Evolutionary conservation across 1,140 invertebrate genomes (phyloP), one percentile per base, ranked within the genome.

Genomic region (Elysia chlorotica): DNA sequence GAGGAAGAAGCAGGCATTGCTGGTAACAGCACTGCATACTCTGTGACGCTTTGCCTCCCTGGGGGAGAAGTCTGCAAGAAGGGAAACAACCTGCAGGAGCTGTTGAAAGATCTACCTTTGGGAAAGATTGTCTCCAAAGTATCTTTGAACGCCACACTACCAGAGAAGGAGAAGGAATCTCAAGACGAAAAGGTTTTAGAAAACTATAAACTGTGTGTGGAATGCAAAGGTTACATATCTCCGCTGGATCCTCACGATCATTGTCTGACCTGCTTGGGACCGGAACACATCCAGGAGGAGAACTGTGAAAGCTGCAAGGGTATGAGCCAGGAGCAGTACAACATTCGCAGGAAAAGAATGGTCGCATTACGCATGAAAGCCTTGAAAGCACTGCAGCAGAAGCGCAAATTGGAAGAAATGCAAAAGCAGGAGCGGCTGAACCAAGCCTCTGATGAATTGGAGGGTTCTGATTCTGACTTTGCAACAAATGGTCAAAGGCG

Each of bases 291-390:
- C n/a, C 69, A 48, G 21, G 37, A 41, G 0, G 6, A 35, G 14
- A 35, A 62, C 25, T 71, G 69, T 63, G 57, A 62, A n/a, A 56
- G 63, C 53, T 71, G 69, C 25, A 30, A 38, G 23, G 56, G 57
- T 28, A 71, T 71, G 69, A 62, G 31, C 1, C 57, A 23, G 1
- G 69, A 71, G 37, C 69, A 71, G 69, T 53, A 62, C 14, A 62
- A 61, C 59, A 71, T 71, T 35, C 28, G 69, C 5, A 33, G 69
- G 25, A 71, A 71, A 30, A 38, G 48, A 35, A 38, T 71, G 69
- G 69, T 71, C 30, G 37, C 36, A 4, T 4, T 62, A 37, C 56
- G 69, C 21, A 71, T 71, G 69, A 71, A 71, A 53, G 69, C 69
- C 30, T 48, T 71, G 59, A 71, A 71, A 63, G 69, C 56, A 30